Base-by-base conservation (phyloP, 2,113 vertebrate species). In the Carassius gibelio region DNA sequence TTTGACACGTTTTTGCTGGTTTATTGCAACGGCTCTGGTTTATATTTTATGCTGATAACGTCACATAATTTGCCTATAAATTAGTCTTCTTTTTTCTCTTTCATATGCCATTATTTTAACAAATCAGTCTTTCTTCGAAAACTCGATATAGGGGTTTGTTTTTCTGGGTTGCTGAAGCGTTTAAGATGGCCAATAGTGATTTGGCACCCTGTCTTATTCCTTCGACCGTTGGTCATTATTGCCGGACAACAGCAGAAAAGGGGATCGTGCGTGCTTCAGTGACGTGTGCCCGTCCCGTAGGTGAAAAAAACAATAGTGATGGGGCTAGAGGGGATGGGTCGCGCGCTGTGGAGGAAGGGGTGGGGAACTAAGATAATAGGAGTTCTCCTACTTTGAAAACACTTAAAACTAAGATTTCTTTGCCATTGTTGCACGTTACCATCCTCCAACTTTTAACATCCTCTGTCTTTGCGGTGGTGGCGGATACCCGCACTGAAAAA, bases 191-290 rank as follows among this genome's bases (percentile, higher is more conserved):
- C 82, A 87, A 87, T 89, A 88, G 75, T 64, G 76, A 71, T 87
- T 86, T 88, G 82, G 77, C 89, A 86, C 88, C 85, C 69, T 76
- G 74, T 23, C 76, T 66, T 77, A 75, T 89, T 83, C 79, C 48
- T 19, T 68, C 48, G 62, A 84, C 79, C 78, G 72, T 21, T 85
- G 84, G 86, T 90, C 89, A 91, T 89, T 89, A 89, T 68, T 26
- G 85, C 59, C 14, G 84, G 89, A 89, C 81, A 85, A 64, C 87
- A 64, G 57, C 50, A 69, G 86, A 87, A 82, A 76, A 85, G 52
- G 87, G 81, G 84, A 85, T 78, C 64, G 87, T 80, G 85, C 75
- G 72, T 81, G 88, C 89, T 90, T 83, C 84, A 88, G 69, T 87
- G 87, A 72, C 87, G 87, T 89, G 87, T 90, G 89, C 84, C 88